These are phyloP conservation scores for Saxicola maurus DNA, from an alignment of 2,797 vertebrate genomes.

Conservation along the genomic window DNA sequence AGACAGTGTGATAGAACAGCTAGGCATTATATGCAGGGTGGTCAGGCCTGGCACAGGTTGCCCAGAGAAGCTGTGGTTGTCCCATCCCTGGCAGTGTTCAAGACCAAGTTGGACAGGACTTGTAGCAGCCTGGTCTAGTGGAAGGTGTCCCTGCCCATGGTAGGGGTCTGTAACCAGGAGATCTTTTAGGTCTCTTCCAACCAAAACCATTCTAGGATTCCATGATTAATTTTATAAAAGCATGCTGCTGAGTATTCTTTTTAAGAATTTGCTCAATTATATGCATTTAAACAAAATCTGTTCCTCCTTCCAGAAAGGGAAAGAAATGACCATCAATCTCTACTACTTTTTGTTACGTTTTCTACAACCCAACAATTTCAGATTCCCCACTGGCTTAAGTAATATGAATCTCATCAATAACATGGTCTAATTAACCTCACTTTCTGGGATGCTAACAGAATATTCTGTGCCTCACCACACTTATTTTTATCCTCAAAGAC, in stretches of 20 bases:
- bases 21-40: background rate
- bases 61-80: background rate
- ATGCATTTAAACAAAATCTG: background rate
- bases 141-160: background rate
- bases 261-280: background rate
- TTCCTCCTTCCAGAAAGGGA: background rate
- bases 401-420: background rate
- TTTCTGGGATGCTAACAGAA: background rate
- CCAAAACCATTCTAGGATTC: background rate
- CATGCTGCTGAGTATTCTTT: background rate
- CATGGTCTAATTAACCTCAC: background rate
- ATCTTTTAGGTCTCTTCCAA: background rate
- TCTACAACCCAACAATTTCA: background rate
- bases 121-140: background rate
- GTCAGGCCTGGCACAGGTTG: background rate
- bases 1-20: background rate
- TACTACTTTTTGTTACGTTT: background rate
- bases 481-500: background rate
- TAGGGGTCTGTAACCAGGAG: background rate
- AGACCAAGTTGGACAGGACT: rapidly evolving
- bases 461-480: background rate
- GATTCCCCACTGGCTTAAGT: background rate
- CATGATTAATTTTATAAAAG: background rate
- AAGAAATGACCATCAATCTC: background rate
- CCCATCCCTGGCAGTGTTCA: background rate